These are phyloP conservation scores for Notolepis coatsorum DNA, from an alignment of 2,797 vertebrate genomes.

Conservation along the genomic window DNA sequence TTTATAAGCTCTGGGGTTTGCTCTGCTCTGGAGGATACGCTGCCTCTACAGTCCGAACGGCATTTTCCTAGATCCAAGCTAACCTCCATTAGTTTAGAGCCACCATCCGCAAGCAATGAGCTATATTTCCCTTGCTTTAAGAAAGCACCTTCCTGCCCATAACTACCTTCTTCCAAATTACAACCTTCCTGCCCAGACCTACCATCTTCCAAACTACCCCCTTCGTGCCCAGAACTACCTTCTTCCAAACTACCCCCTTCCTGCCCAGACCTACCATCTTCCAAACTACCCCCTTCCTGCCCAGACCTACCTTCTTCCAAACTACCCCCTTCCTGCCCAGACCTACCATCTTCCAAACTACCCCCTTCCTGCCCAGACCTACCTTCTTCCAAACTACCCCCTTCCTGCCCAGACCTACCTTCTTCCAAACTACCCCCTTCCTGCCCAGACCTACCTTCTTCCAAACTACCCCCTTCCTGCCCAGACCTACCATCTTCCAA, in stretches of 20 bases:
- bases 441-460: not conserved
- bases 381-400: too few species aligned
- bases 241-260: not conserved
- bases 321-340: not conserved
- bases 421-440: too few species aligned
- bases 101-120: not conserved
- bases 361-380: too few species aligned
- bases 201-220: not conserved
- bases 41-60: not conserved
- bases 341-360: too few species aligned
- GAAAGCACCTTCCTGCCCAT: too few species aligned
- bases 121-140: not conserved
- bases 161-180: not conserved
- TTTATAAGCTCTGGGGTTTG: not conserved
- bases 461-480: not conserved
- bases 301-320: conserved; percentile 2
- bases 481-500: not conserved
- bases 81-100: not conserved
- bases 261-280: not conserved
- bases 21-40: not conserved
- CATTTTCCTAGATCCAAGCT: not conserved
- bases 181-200: not conserved
- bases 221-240: not conserved
- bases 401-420: too few species aligned
- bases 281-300: not conserved